Conservation (phyloP, 1,140 invertebrate genomes). For the Chironomus tepperi region DNA sequence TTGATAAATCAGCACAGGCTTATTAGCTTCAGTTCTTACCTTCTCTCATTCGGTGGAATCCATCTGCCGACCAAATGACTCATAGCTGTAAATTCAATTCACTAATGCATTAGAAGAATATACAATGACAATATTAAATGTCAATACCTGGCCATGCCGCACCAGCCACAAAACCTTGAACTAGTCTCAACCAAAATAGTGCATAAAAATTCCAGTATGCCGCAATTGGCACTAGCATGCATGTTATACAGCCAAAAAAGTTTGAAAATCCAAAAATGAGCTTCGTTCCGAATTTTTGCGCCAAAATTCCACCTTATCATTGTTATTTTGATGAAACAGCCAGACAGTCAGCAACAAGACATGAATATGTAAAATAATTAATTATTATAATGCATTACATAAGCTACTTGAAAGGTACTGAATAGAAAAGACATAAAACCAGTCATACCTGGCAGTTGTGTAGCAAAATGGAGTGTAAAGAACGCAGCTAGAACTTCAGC, state of each 20-base stretch:
- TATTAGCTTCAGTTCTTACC: too few species aligned
- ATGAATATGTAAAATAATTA: background rate
- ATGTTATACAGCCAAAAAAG: constrained; percentile 49
- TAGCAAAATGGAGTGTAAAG: constrained; percentile 56
- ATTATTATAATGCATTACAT: background rate
- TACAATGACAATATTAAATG: background rate
- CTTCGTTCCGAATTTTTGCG: constrained; percentile 52
- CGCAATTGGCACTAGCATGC: constrained; percentile 52
- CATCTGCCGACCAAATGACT: constrained; percentile 58
- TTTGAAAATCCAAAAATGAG: constrained; percentile 54
- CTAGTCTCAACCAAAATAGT: constrained; percentile 25
- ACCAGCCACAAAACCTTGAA: constrained; percentile 19
- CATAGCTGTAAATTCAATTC: constrained; percentile 42
- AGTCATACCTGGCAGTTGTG: constrained; percentile 49
- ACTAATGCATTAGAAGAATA: background rate
- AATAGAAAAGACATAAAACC: background rate
- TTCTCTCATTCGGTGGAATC: constrained; percentile 56
- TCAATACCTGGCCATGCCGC: constrained; percentile 10
- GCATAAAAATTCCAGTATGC: constrained; percentile 45
- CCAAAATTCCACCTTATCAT: constrained; percentile 44
- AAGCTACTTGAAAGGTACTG: background rate
- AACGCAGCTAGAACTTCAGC: constrained; percentile 50
- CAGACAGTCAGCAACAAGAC: background rate
- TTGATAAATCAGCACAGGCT: too few species aligned
- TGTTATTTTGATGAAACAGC: background rate